Evolutionary conservation across 2,888 invertebrate species (phyloP), one percentile per base, ranked within the genome.

Genomic region (Clusia tigrina): DNA sequence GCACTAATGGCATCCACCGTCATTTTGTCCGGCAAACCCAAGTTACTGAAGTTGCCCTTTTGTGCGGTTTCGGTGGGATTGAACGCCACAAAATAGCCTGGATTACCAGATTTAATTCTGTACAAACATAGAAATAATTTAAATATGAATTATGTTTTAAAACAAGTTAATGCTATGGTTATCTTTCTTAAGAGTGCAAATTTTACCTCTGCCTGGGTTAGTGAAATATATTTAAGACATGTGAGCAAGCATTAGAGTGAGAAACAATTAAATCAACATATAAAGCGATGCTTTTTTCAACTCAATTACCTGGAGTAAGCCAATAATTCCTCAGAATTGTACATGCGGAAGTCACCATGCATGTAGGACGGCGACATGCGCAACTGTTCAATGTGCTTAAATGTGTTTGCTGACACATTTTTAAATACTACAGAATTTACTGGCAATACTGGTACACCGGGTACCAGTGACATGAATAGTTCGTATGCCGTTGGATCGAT

Each of bases 401-500:
- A 77, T 1, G 71, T 74, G 12, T 58, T 26, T 23, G 62, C 51
- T 1, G 67, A 71, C 10, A 79, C 67, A 46, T 78, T 73, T 0
- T 64, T 60, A 51, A 75, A 74, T 2, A 63, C 68, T 3, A 70
- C 55, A 1, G 72, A 71, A 23, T 71, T 68, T 0, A 86, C 76
- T 62, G 87, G 85, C 0, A 81, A 76, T 10, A 93, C 86, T 0
- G 94, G 90, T 3, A 91, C 89, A 52, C 95, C 96, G 0, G 93
- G 93, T 67, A 97, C 83, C 61, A 95, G 83, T 78, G 94, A 85
- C 54, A 90, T 87, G 75, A 96, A 87, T 76, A 91, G 87, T 22
- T 90, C 89, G 37, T 86, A 68, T 57, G 88, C 86, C 0, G 83
- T 80, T 57, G 68, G 72, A 66, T 76, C 67, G 2, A 74, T 68